Percentiles rank a stretch among this genome's conserved stretches.
phyloP scores from a whole-genome alignment of 1,140 invertebrate genomes.

The Drosophila tani region DNA sequence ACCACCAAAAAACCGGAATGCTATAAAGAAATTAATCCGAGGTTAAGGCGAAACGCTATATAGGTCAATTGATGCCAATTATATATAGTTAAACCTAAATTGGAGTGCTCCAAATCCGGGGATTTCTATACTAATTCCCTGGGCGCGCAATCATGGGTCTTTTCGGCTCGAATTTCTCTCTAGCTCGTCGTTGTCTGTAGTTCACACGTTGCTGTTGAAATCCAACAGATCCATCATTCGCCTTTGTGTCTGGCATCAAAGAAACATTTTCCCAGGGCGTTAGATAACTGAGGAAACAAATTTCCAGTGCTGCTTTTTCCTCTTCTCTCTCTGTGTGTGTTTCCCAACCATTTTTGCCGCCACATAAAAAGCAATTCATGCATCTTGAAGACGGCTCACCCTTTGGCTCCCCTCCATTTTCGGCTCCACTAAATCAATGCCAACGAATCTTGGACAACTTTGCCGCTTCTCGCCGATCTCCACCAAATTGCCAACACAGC shows the following conservation, averaged over 20 bases:
- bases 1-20: conserved; percentile 6
- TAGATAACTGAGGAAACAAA: conserved; percentile 55
- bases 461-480: conserved; percentile 13
- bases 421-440: conserved; percentile 70
- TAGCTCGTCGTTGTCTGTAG: not conserved
- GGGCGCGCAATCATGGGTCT: conserved; percentile 9
- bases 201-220: conserved; percentile 53
- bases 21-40: not conserved
- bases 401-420: conserved; percentile 57
- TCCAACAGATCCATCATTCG: conserved; percentile 50
- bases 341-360: conserved; percentile 62
- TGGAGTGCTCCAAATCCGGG: conserved; percentile 18
- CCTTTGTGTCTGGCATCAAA: conserved; percentile 62
- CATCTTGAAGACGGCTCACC: conserved; percentile 43
- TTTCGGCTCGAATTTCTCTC: conserved; percentile 33
- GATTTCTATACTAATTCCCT: conserved; percentile 31
- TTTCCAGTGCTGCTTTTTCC: conserved; percentile 45
- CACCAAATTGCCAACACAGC: conserved; percentile 62
- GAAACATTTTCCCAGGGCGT: conserved; percentile 75
- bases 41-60: conserved; percentile 10
- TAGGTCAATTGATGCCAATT: conserved; percentile 50
- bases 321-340: not conserved
- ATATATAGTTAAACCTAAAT: conserved; percentile 39
- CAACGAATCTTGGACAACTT: conserved; percentile 60
- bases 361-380: conserved; percentile 77